Evolutionary conservation across 2,888 invertebrate genomes (phyloP).

Genomic region (Heteromurus nitidus): DNA sequence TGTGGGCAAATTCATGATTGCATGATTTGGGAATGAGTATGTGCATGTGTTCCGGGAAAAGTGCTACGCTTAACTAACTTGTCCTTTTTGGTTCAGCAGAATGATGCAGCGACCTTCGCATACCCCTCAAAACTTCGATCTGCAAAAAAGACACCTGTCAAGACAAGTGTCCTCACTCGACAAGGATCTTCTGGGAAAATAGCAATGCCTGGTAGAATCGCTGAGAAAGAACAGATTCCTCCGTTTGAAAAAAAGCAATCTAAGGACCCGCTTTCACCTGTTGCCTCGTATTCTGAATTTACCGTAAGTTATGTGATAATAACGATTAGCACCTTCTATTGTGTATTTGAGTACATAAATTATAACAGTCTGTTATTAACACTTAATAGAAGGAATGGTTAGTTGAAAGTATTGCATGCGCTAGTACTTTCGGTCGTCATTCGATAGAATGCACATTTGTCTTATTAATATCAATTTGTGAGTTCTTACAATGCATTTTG

Average conservation of each 20-base stretch:
- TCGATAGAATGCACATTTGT: no score
- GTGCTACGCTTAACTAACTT: neutral
- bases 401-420: no score
- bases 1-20: no score
- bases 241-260: neutral
- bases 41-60: neutral
- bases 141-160: conserved; percentile 23
- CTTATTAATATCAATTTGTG: no score
- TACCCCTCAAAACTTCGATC: neutral
- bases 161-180: conserved; percentile 13
- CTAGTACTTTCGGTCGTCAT: no score
- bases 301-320: conserved; percentile 43
- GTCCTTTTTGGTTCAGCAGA: neutral
- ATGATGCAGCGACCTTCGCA: neutral
- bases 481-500: no score
- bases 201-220: conserved; percentile 10
- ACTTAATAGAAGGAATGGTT: no score
- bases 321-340: neutral
- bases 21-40: neutral
- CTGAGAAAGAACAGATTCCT: conserved; percentile 30
- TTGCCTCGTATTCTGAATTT: conserved; percentile 62
- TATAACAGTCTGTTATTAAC: no score
- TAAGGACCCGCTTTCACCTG: conserved; percentile 37
- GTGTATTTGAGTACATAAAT: no score
- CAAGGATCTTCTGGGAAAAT: conserved; percentile 37